Percentiles rank a stretch among this genome's conserved stretches.
phyloP scores from a whole-genome alignment of 2,797 vertebrate genomes.

The Sebastes umbrosus region DNA sequence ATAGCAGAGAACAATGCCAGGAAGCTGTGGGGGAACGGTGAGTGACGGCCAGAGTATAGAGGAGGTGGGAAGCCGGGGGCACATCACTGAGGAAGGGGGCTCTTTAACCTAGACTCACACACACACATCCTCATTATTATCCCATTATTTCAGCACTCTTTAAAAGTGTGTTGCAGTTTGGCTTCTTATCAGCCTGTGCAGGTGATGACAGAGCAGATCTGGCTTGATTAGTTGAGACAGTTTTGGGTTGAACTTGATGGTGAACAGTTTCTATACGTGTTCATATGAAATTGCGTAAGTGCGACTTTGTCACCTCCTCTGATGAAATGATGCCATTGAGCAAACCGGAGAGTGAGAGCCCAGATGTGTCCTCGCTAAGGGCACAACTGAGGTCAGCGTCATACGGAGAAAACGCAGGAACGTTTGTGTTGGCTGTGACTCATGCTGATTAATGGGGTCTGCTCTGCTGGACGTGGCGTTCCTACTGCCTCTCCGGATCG shows the following conservation, averaged over 20 bases:
- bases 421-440: slow-evolving; percentile 60
- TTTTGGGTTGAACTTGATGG: background rate
- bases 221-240: background rate
- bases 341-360: background rate
- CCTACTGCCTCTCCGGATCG: slow-evolving; percentile 13
- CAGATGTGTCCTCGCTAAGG: background rate
- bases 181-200: background rate
- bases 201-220: background rate
- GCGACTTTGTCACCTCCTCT: background rate
- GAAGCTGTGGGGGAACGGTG: slow-evolving; percentile 52
- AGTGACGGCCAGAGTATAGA: slow-evolving; percentile 5
- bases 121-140: background rate
- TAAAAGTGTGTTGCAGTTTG: background rate
- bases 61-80: slow-evolving; percentile 37
- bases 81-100: slow-evolving; percentile 49
- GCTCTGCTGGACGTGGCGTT: slow-evolving; percentile 37
- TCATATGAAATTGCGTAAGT: background rate
- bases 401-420: background rate
- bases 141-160: background rate
- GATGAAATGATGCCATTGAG: background rate
- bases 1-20: slow-evolving; percentile 73
- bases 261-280: background rate
- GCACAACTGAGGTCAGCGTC: slow-evolving; percentile 2
- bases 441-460: slow-evolving; percentile 35
- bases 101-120: slow-evolving; percentile 25